These are phyloP conservation scores for Zoanthus solanderi DNA, from an alignment of 92 coral and sea anemone species.

Conservation along the genomic window DNA sequence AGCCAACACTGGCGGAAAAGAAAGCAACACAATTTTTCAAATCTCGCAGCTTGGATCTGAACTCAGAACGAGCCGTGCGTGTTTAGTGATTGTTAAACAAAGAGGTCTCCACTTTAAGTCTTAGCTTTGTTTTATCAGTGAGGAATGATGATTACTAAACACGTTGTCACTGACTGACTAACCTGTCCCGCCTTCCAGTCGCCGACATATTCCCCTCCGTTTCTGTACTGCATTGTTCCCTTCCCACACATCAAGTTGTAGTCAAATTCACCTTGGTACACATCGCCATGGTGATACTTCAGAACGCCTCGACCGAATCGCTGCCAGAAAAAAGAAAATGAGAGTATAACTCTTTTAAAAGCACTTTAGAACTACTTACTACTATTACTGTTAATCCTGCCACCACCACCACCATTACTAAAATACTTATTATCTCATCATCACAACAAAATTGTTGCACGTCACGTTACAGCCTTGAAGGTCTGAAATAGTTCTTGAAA, in stretches of 20 bases:
- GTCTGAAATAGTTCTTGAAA: no score
- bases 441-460: no score
- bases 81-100: no score
- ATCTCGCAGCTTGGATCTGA: no score
- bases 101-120: no score
- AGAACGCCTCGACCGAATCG: constrained; percentile 87
- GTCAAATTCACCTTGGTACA: constrained; percentile 88
- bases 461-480: no score
- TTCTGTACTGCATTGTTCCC: constrained; percentile 88
- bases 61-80: no score
- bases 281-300: constrained; percentile 82
- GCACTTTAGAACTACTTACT: not conserved
- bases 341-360: not conserved
- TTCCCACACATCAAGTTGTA: constrained; percentile 75
- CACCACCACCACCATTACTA: no score
- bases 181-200: constrained; percentile 88
- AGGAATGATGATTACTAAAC: no score
- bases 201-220: constrained; percentile 86
- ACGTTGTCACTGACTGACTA: not conserved
- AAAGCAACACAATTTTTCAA: not conserved
- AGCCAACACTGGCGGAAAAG: not conserved
- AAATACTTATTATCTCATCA: no score
- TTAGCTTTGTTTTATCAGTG: no score
- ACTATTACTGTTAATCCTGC: no score
- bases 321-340: constrained; percentile 54